Evolutionary conservation across 2,113 vertebrate genomes (phyloP).

Genomic region (Connochaetes taurinus): DNA sequence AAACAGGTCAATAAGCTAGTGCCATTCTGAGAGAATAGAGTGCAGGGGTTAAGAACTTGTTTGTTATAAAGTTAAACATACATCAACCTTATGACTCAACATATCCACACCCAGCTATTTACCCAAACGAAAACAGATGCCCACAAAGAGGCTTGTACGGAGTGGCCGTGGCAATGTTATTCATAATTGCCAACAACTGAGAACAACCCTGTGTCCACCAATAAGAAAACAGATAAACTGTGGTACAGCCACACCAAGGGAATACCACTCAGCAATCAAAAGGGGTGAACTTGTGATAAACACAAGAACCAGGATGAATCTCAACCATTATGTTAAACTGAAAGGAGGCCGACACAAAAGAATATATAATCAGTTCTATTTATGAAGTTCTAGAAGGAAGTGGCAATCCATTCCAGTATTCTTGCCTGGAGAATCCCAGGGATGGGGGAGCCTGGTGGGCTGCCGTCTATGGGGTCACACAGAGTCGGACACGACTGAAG

Average conservation of each 20-base stretch:
- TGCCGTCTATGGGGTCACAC: too few species aligned
- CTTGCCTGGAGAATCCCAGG: too few species aligned
- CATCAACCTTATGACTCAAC: neutral
- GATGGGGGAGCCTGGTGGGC: too few species aligned
- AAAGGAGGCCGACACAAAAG: neutral
- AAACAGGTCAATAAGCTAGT: neutral
- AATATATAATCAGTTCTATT: neutral
- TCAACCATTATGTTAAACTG: neutral
- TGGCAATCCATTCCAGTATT: too few species aligned
- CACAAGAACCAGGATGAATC: neutral
- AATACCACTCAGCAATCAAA: neutral
- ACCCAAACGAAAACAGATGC: slow-evolving; percentile 30
- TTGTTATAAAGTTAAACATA: slow-evolving; percentile 51
- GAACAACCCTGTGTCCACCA: neutral
- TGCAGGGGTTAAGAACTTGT: slow-evolving; percentile 19
- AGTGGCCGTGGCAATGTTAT: neutral
- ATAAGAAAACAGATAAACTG: neutral
- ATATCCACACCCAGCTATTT: slow-evolving; percentile 24
- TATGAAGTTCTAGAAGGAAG: neutral
- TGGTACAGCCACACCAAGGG: neutral
- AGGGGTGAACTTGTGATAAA: neutral
- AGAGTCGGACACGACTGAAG: too few species aligned
- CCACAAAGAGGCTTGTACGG: neutral
- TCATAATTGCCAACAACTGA: neutral
- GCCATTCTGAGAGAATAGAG: neutral